Percentiles rank a stretch among this genome's conserved stretches.
These are phyloP conservation scores for Triplophysa rosa DNA, from an alignment of 2,113 vertebrate species.

Conservation along the genomic window DNA sequence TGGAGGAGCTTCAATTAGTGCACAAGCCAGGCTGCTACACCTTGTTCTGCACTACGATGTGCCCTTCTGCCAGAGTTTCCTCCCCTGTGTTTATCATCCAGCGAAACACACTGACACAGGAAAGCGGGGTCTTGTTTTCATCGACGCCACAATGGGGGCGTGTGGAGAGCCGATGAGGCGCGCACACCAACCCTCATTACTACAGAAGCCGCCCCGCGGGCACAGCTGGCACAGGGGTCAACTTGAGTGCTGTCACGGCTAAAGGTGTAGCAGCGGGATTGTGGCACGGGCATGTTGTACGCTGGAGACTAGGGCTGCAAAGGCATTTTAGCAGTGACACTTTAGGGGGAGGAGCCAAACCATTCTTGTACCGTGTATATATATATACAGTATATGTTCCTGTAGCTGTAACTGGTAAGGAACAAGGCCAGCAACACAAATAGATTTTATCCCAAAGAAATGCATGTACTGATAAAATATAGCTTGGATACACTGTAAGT, in stretches of 20 bases:
- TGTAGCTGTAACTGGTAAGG: too few species aligned
- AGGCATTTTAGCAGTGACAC: not conserved
- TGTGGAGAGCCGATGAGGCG: not conserved
- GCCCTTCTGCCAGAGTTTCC: not conserved
- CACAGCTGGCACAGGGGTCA: conserved; percentile 14
- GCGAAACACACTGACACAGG: conserved; percentile 21
- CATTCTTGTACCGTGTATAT: too few species aligned
- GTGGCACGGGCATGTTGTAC: not conserved
- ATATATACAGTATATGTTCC: not conserved
- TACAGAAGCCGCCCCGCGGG: conserved; percentile 24
- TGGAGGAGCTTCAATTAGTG: conserved; percentile 26
- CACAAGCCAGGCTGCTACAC: not conserved
- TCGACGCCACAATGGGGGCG: not conserved
- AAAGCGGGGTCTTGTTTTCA: conserved; percentile 10
- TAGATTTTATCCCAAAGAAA: too few species aligned
- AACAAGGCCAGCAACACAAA: too few species aligned
- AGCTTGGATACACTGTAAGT: too few species aligned
- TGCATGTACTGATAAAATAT: too few species aligned
- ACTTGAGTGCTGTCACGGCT: conserved; percentile 13
- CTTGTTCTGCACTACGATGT: not conserved
- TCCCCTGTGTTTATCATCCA: conserved; percentile 30
- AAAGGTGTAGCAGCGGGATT: not conserved
- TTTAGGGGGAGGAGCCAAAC: too few species aligned
- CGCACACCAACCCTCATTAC: conserved; percentile 15
- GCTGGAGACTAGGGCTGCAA: not conserved